Base-by-base conservation (phyloP, 2,888 invertebrate genomes). In the Magallana nippona region DNA sequence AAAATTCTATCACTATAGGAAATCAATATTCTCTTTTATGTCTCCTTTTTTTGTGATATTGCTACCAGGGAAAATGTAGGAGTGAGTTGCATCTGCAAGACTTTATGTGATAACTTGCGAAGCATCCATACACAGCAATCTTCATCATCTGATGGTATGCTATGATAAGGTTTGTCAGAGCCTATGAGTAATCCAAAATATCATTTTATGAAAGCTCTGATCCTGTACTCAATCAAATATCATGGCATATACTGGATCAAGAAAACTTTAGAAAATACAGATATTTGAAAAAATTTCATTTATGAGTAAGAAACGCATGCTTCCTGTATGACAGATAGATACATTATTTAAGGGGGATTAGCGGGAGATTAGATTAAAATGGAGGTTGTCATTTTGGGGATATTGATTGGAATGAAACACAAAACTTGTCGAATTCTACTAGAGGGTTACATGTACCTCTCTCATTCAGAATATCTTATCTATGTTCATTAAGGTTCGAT, bases 141-240 rank as follows among this genome's bases (percentile, higher is more conserved):
- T 27, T 63, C 27, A 22, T 19, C 63, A n/a, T 71, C 22, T 71
- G 71, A 71, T 71, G 71, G 71, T 71, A 71, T 32, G 32, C 71
- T 71, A 27, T 71, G 71, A 71, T 71, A 71, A 71, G 71, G 15
- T 71, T 22, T 71, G 22, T 71, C 71, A 5, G 22, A 27, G 71
- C 27, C 71, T 71, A 71, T 71, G 71, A 71, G 71, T 71, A 71
- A 71, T 71, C 71, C 71, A 44, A 71, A 27, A 15, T 71, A 22
- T 71, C 71, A 71, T 71, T 71, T 71, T 32, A 71, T 71, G 27
- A 71, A 71, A 71, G 71, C 27, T 71, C 71, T 71, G 15, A 71
- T 71, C 15, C 71, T 32, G 15, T 60, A 60, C n/a, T 60, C 60
- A 60, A 60, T 60, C 60, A 17, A 60, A n/a, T 60, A n/a, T n/a